Conservation (phyloP, 2,888 invertebrate genomes). For the Drosophila austrosaltans region DNA sequence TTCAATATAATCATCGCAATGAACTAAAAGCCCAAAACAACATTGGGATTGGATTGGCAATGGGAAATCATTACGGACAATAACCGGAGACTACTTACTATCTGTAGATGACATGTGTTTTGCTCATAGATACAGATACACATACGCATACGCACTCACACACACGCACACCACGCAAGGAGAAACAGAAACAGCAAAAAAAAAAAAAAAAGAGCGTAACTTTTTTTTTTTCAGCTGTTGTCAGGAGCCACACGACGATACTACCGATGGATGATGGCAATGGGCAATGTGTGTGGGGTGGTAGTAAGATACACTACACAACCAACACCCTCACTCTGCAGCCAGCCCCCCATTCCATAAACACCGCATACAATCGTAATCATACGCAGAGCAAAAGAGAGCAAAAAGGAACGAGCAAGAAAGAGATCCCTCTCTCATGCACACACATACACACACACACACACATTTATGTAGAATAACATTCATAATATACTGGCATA, state of each 20-base stretch:
- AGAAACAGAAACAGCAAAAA: neutral
- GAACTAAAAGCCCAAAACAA: constrained; percentile 13
- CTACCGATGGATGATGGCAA: neutral
- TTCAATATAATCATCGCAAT: constrained; percentile 11
- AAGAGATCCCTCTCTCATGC: constrained; percentile 19
- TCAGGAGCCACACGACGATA: constrained; percentile 12
- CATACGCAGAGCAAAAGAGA: neutral
- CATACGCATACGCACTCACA: too few species aligned
- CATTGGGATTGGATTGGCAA: constrained; percentile 50
- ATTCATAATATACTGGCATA: constrained; percentile 10
- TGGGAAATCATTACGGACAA: constrained; percentile 19
- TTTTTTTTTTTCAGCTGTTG: constrained; percentile 33
- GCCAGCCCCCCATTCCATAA: neutral
- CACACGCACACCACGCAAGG: neutral
- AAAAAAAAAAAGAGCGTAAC: constrained; percentile 13
- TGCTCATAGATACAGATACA: constrained; percentile 23
- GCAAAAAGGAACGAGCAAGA: neutral
- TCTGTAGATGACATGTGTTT: constrained; percentile 41
- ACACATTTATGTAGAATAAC: too few species aligned
- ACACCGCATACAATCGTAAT: neutral
- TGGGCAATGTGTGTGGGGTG: constrained; percentile 14
- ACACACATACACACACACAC: constrained; percentile 13
- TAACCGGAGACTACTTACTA: constrained; percentile 8
- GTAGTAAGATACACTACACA: constrained; percentile 10
- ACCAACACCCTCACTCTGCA: constrained; percentile 24